These are phyloP conservation scores for Hemicentrotus pulcherrimus DNA, from an alignment of 35 echinoderm and acorn worm species.

Conservation along the genomic window DNA sequence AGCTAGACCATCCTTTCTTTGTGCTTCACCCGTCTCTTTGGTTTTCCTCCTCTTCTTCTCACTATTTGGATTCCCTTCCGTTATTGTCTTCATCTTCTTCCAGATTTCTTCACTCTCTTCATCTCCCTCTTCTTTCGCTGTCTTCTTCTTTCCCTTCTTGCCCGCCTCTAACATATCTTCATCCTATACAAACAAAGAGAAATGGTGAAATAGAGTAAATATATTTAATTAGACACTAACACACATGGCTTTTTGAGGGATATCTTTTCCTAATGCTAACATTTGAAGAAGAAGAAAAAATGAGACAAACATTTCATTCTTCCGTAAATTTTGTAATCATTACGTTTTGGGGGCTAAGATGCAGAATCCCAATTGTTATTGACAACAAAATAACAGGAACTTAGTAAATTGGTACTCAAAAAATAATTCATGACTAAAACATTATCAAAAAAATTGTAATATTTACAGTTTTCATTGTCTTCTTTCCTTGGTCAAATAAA, in stretches of 20 bases:
- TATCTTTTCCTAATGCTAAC: too few relatives aligned
- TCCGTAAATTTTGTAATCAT: too few relatives aligned
- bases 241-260: too few relatives aligned
- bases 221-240: too few relatives aligned
- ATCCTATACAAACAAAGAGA: neutral
- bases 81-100: conserved; percentile 62
- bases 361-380: too few relatives aligned
- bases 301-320: neutral
- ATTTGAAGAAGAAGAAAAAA: neutral
- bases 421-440: too few relatives aligned
- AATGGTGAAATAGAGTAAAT: neutral
- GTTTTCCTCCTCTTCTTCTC: conserved; percentile 49
- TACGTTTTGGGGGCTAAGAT: too few relatives aligned
- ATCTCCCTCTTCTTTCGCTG: conserved; percentile 36
- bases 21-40: neutral
- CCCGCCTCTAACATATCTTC: conserved; percentile 32
- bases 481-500: too few relatives aligned
- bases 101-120: conserved; percentile 67
- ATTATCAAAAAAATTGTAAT: too few relatives aligned
- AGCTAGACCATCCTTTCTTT: neutral
- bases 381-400: too few relatives aligned
- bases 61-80: conserved; percentile 2
- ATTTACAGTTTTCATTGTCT: too few relatives aligned
- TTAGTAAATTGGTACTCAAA: too few relatives aligned
- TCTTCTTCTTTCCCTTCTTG: neutral